Evolutionary conservation across 2,113 vertebrate genomes (phyloP), one percentile per base, ranked within the genome.

Genomic region (Genyomyrus donnyi): DNA sequence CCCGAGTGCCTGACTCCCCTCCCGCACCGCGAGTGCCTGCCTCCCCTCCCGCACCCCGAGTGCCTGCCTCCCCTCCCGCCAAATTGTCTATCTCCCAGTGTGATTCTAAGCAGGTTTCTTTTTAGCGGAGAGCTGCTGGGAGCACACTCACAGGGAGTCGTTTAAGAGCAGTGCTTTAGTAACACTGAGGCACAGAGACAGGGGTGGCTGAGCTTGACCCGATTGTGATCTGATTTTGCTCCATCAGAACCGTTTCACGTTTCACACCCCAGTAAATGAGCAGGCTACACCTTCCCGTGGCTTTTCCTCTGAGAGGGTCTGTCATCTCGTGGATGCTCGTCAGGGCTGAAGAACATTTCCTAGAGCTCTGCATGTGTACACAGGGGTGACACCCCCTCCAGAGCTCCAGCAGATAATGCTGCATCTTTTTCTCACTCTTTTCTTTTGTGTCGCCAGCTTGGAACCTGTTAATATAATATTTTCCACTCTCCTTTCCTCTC

Each of bases 401-500:
- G 83, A 85, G 83, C 83, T 48, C 83, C 46, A 31, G 8, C 8
- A 80, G 27, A 77, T 39, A 89, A 83, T 90, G 84, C 89, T 92
- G 89, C 86, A 91, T 91, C 89, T 91, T 92, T 91, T 92, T 92
- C 91, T 88, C 85, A 21, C 49, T 39, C 56, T 35, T 27, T 91
- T 89, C 91, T 92, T 93, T 92, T 94, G 90, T 92, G 92, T 91
- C 88, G 91, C 66, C 88, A 93, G 93, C 90, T 88, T 91, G 91
- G 92, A 91, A 90, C 89, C 87, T 87, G 91, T 94, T 88, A 70
- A 52, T 89, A 66, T 52, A 89, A 89, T 53, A 31, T 45, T 31
- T 87, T 92, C 70, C 70, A 92, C 92, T 92, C 91, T 92, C 89
- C 92, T 94, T 50, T 92, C 92, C 92, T 92, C 93, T 93, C 92